A percentile compares a stretch with the other conserved stretches of the same genome.
Conservation (phyloP, 2,888 invertebrate species). For the Cancer borealis region DNA sequence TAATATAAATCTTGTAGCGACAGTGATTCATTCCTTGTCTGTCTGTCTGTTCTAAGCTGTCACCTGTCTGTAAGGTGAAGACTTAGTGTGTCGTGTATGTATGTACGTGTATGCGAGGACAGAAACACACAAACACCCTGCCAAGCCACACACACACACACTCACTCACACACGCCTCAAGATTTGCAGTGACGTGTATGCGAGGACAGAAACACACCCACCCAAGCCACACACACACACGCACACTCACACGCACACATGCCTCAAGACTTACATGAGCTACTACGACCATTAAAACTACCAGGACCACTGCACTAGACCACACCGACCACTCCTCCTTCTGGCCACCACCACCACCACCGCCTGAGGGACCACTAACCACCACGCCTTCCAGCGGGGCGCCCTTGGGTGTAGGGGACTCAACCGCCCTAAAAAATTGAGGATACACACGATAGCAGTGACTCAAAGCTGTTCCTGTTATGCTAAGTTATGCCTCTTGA, state of each 20-base stretch:
- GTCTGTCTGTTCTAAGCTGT: background rate
- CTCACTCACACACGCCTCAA: background rate
- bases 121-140: background rate
- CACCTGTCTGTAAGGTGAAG: too few relatives aligned
- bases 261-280: conserved; percentile 70
- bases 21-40: background rate
- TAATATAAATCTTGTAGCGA: background rate
- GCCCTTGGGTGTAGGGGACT: conserved; percentile 49
- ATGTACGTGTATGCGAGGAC: too few relatives aligned
- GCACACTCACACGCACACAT: conserved; percentile 42
- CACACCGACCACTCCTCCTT: background rate
- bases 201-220: conserved; percentile 13
- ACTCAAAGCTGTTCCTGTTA: background rate
- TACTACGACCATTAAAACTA: conserved; percentile 59
- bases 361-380: conserved; percentile 46
- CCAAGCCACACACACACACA: background rate
- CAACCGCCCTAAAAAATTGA: conserved; percentile 64
- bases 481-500: too few relatives aligned
- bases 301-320: conserved; percentile 54
- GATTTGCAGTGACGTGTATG: too few relatives aligned
- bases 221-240: conserved; percentile 18
- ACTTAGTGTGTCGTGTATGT: too few relatives aligned
- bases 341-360: background rate
- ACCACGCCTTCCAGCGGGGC: conserved; percentile 52
- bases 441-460: background rate